Conservation (phyloP, 2,797 vertebrate genomes). For the Rhincodon typus region DNA sequence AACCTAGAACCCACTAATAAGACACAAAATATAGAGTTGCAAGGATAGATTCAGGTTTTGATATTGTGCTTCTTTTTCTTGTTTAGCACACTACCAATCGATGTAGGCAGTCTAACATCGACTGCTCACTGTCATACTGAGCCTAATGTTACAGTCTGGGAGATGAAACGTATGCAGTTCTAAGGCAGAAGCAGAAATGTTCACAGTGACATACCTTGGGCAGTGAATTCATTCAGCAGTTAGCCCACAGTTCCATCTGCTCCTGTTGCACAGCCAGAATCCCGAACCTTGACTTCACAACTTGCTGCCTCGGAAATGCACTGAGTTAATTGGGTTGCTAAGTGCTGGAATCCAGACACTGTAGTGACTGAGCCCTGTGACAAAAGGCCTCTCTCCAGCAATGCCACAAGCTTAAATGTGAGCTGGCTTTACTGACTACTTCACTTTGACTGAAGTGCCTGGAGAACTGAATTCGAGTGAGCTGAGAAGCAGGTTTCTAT, state of each 20-base stretch:
- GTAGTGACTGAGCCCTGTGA: not conserved
- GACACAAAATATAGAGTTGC: not conserved
- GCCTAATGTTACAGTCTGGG: not conserved
- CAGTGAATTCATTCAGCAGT: not conserved
- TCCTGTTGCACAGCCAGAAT: not conserved
- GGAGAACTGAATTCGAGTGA: not conserved
- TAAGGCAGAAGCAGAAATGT: not conserved
- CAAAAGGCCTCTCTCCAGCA: not conserved
- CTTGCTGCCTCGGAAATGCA: not conserved
- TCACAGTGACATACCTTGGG: constrained; percentile 27
- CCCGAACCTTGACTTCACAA: not conserved
- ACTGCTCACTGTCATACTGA: not conserved
- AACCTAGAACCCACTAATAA: not conserved
- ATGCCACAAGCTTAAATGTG: not conserved
- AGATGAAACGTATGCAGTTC: not conserved
- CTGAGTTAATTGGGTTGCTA: not conserved
- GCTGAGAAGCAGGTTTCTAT: constrained; percentile 9
- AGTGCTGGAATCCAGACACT: not conserved
- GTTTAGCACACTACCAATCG: not conserved
- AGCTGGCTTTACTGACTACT: not conserved
- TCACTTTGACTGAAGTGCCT: not conserved
- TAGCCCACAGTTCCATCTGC: not conserved
- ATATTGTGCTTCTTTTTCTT: not conserved
- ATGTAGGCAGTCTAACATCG: not conserved
- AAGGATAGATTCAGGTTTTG: not conserved